phyloP scores from a whole-genome alignment of 2,888 invertebrate genomes.

The Parapristionchus giblindavisi region DNA sequence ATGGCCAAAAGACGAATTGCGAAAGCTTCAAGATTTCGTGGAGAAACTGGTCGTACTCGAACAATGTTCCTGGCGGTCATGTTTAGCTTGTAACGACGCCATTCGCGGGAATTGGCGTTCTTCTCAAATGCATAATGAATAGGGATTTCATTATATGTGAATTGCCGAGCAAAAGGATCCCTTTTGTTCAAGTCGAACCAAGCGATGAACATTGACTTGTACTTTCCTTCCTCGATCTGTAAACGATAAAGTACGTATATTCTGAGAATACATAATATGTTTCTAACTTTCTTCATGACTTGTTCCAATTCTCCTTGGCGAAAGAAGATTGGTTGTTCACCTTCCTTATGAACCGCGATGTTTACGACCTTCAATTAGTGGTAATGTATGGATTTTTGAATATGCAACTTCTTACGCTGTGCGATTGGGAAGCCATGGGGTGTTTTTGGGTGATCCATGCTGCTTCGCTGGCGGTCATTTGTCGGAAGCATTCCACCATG shows the following conservation, averaged over 20 bases:
- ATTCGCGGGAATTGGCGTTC: background rate
- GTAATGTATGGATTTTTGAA: too few relatives aligned
- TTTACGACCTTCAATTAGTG: too few relatives aligned
- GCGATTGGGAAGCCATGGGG: too few relatives aligned
- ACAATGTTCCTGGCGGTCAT: background rate
- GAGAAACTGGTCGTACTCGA: background rate
- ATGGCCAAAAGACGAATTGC: background rate
- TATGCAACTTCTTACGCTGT: too few relatives aligned
- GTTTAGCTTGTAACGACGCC: too few relatives aligned
- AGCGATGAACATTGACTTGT: background rate
- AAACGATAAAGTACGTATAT: too few relatives aligned
- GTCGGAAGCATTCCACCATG: background rate
- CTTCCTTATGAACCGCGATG: too few relatives aligned
- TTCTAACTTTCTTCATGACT: too few relatives aligned
- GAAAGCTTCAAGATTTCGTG: background rate
- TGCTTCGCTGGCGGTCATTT: constrained; percentile 6
- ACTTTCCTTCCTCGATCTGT: too few relatives aligned
- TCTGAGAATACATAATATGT: too few relatives aligned
- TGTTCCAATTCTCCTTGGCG: too few relatives aligned
- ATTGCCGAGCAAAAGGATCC: background rate
- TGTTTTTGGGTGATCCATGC: background rate
- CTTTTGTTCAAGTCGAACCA: background rate
- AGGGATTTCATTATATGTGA: background rate
- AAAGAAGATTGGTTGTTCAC: too few relatives aligned
- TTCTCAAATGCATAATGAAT: background rate